These are phyloP conservation scores for Perdita meconis DNA, from an alignment of 2,888 invertebrate genomes.

Conservation along the genomic window DNA sequence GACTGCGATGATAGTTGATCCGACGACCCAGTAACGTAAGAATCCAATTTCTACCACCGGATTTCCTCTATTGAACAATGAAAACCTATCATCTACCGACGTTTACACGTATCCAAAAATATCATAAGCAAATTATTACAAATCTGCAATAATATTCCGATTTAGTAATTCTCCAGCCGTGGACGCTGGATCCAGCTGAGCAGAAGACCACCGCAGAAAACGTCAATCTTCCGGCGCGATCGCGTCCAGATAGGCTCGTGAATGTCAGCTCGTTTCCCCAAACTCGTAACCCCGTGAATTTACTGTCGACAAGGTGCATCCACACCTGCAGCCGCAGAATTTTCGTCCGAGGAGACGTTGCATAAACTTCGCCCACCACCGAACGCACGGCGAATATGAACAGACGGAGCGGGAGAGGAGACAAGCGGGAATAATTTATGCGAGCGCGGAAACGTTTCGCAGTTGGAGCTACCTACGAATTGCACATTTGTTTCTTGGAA, in stretches of 20 bases:
- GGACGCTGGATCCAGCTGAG: slow-evolving; percentile 18
- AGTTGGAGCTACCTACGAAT: background rate
- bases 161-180: background rate
- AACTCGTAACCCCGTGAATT: slow-evolving; percentile 42
- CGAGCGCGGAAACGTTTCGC: background rate
- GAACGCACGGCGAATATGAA: background rate
- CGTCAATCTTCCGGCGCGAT: slow-evolving; percentile 15
- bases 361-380: slow-evolving; percentile 17
- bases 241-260: slow-evolving; percentile 24
- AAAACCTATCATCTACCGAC: too few species aligned
- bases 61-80: too few species aligned
- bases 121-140: too few species aligned
- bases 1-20: too few species aligned
- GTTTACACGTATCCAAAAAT: too few species aligned
- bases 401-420: too few species aligned
- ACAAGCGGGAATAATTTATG: slow-evolving; percentile 33
- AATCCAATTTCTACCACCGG: too few species aligned
- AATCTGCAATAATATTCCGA: too few species aligned
- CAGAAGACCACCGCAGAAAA: too few species aligned
- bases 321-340: slow-evolving; percentile 39
- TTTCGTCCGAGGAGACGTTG: background rate
- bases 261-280: slow-evolving; percentile 2
- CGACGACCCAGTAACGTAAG: too few species aligned
- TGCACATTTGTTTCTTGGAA: slow-evolving; percentile 18
- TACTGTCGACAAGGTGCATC: slow-evolving; percentile 37